Percentiles rank a stretch among this genome's conserved stretches.
Conservation (phyloP, 2,797 vertebrate genomes). For the Mormyrops attenuatus region DNA sequence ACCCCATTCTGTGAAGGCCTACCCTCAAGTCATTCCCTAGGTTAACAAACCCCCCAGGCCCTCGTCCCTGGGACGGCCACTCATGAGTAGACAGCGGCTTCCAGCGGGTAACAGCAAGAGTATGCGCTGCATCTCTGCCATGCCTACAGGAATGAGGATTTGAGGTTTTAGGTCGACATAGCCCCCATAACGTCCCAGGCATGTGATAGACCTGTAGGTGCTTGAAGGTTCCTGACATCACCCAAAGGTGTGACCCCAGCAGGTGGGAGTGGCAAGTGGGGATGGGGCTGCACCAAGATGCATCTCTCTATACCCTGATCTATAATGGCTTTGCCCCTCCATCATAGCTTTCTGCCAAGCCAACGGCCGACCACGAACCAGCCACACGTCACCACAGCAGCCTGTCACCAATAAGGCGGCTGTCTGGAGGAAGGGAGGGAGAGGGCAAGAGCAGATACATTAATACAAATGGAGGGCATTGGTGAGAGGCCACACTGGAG, state of each 20-base stretch:
- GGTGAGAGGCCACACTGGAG: background rate
- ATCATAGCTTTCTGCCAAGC: background rate
- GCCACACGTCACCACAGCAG: background rate
- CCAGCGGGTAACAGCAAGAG: background rate
- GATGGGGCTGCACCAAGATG: background rate
- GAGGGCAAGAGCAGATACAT: background rate
- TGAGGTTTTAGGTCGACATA: background rate
- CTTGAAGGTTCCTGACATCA: background rate
- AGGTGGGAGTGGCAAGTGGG: background rate
- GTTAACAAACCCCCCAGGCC: background rate
- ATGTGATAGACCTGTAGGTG: background rate
- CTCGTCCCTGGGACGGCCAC: background rate
- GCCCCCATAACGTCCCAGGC: background rate
- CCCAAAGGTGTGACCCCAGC: background rate
- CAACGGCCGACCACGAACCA: background rate
- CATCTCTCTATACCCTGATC: background rate
- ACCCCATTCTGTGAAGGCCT: background rate
- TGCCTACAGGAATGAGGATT: background rate
- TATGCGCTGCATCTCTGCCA: background rate
- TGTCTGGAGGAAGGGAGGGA: background rate
- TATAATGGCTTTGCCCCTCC: background rate
- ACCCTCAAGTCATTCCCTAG: background rate
- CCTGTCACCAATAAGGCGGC: background rate
- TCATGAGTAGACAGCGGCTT: background rate
- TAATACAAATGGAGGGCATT: background rate